These are phyloP conservation scores for Cephus cinctus DNA, from an alignment of 1,140 invertebrate genomes.

Conservation along the genomic window DNA sequence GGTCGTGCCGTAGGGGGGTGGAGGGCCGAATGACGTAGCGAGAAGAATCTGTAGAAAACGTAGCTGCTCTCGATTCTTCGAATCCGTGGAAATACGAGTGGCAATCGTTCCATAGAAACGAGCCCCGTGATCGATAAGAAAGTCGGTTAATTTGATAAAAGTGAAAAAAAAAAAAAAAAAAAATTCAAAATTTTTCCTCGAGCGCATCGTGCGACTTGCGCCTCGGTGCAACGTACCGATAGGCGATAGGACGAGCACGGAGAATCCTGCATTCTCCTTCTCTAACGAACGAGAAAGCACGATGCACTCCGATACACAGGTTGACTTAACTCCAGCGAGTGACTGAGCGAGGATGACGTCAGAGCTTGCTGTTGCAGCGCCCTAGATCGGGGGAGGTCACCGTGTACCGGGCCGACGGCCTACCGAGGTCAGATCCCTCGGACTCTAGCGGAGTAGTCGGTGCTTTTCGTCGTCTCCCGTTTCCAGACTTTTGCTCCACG, in stretches of 20 bases:
- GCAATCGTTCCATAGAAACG: no score
- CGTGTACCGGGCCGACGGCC: slow-evolving; percentile 55
- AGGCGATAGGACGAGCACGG: neutral
- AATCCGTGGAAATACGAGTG: no score
- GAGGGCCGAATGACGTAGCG: no score
- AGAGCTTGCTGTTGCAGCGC: slow-evolving; percentile 56
- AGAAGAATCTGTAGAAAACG: no score
- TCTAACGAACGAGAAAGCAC: neutral
- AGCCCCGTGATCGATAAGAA: no score
- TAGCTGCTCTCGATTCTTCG: no score
- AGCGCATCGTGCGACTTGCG: slow-evolving; percentile 26
- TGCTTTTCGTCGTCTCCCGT: no score
- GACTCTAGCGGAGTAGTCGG: slow-evolving; percentile 28
- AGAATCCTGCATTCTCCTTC: neutral
- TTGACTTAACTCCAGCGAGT: slow-evolving; percentile 37
- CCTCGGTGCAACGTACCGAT: neutral
- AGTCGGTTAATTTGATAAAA: no score
- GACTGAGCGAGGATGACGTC: slow-evolving; percentile 50
- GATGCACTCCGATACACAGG: slow-evolving; percentile 30
- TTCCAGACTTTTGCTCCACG: no score
- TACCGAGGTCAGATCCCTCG: slow-evolving; percentile 55
- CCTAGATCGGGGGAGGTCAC: slow-evolving; percentile 58
- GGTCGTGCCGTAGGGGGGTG: no score
- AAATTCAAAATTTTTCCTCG: slow-evolving; percentile 6
- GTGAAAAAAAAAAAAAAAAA: no score